Conservation (phyloP, 2,797 vertebrate species). For the Rallus crepitans region DNA sequence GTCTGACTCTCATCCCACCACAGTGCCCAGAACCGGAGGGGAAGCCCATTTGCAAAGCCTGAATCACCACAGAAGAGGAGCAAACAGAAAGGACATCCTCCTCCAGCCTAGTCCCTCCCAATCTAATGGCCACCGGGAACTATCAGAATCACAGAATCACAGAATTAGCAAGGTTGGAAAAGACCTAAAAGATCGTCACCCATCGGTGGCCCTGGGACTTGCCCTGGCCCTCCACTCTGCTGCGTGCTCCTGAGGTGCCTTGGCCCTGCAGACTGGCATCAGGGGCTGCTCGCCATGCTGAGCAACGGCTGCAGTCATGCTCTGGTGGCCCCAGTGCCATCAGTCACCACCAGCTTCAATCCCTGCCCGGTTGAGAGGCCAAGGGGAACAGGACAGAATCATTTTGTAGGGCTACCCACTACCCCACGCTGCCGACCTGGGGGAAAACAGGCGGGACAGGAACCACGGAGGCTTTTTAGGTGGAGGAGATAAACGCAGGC, state of each 20-base stretch:
- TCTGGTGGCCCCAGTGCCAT: background rate
- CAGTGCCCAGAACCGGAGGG: rapidly evolving
- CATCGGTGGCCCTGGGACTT: background rate
- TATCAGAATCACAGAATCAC: too few species aligned
- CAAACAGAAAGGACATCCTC: background rate
- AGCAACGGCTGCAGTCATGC: rapidly evolving
- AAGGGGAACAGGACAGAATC: background rate
- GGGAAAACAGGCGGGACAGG: rapidly evolving
- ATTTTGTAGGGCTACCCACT: rapidly evolving
- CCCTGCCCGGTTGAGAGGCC: background rate
- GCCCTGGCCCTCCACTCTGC: background rate
- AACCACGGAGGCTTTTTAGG: rapidly evolving
- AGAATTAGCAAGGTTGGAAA: too few species aligned
- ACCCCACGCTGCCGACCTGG: rapidly evolving
- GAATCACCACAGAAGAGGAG: background rate
- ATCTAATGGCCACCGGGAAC: rapidly evolving
- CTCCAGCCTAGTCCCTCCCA: background rate
- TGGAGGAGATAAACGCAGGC: background rate
- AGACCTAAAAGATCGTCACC: too few species aligned
- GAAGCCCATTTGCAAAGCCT: background rate
- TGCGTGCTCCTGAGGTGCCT: rapidly evolving
- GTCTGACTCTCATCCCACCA: background rate
- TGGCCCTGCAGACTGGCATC: rapidly evolving
- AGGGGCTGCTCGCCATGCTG: background rate
- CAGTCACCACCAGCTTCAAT: background rate